phyloP scores from a whole-genome alignment of 2,888 invertebrate genomes.

The Drosophila ustulata region DNA sequence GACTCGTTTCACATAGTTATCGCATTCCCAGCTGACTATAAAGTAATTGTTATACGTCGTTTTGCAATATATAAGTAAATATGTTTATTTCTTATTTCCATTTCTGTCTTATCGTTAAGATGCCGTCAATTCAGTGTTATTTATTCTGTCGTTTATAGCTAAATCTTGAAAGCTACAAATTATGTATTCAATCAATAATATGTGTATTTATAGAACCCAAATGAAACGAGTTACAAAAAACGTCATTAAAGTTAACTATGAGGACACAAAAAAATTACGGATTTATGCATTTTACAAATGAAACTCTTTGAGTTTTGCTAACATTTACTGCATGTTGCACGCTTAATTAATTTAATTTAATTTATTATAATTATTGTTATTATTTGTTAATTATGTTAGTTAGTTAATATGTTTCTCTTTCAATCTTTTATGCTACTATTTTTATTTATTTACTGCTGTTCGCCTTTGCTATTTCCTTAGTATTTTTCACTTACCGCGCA shows the following conservation, averaged over 20 bases:
- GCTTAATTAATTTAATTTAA: constrained; percentile 29
- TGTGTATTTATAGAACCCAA: constrained; percentile 30
- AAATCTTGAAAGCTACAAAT: constrained; percentile 48
- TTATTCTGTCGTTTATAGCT: constrained; percentile 37
- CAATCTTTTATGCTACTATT: constrained; percentile 22
- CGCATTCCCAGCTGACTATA: constrained; percentile 28
- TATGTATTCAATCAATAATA: constrained; percentile 22
- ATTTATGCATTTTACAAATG: constrained; percentile 78
- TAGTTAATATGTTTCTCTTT: constrained; percentile 52
- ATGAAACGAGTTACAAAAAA: constrained; percentile 13
- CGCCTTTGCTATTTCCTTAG: constrained; percentile 43
- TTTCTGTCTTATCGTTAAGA: constrained; percentile 22
- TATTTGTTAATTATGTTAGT: constrained; percentile 37
- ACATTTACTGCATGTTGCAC: constrained; percentile 28
- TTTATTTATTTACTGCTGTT: constrained; percentile 1
- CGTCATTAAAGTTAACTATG: constrained; percentile 34
- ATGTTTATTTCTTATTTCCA: constrained; percentile 19
- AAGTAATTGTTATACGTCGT: constrained; percentile 45
- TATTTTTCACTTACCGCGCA: constrained; percentile 55
- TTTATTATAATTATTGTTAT: constrained; percentile 21
- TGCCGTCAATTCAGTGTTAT: constrained; percentile 29
- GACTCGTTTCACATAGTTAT: constrained; percentile 28
- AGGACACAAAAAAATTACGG: constrained; percentile 33
- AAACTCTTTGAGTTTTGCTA: constrained; percentile 79
- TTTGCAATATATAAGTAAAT: constrained; percentile 25